A percentile compares a stretch with the other conserved stretches of the same genome.
These are phyloP conservation scores for Tenebrosternarchus preto DNA, from an alignment of 2,113 vertebrate genomes.

Conservation along the genomic window DNA sequence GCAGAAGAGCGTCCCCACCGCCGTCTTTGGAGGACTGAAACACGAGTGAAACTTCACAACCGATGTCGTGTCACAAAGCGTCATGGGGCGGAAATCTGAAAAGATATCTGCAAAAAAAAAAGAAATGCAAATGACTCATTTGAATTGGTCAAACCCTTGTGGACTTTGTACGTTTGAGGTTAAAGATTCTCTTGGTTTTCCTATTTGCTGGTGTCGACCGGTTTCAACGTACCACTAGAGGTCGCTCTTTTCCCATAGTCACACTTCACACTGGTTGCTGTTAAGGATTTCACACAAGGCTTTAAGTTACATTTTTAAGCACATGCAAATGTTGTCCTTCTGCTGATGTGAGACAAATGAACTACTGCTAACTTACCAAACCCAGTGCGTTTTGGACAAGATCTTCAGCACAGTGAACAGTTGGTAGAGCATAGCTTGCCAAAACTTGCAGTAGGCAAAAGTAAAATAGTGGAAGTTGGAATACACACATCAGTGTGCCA, in stretches of 20 bases:
- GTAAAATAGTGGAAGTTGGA: background rate
- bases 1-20: conserved; percentile 85
- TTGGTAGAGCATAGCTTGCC: background rate
- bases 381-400: background rate
- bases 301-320: background rate
- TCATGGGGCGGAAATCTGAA: background rate
- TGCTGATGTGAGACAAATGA: background rate
- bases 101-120: background rate
- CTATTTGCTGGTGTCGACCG: background rate
- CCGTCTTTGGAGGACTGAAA: conserved; percentile 89
- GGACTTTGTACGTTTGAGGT: background rate
- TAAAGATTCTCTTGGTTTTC: background rate
- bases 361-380: background rate
- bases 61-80: background rate
- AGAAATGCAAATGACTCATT: conserved; percentile 4
- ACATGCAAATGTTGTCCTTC: background rate
- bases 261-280: background rate
- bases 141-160: background rate
- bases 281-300: background rate
- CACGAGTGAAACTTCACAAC: conserved; percentile 73
- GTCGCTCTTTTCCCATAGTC: conserved; percentile 55
- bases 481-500: background rate
- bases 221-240: conserved; percentile 43
- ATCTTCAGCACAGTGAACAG: background rate
- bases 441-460: background rate